Base-by-base conservation (phyloP, 1,140 invertebrate genomes). In the Pissodes strobi region DNA sequence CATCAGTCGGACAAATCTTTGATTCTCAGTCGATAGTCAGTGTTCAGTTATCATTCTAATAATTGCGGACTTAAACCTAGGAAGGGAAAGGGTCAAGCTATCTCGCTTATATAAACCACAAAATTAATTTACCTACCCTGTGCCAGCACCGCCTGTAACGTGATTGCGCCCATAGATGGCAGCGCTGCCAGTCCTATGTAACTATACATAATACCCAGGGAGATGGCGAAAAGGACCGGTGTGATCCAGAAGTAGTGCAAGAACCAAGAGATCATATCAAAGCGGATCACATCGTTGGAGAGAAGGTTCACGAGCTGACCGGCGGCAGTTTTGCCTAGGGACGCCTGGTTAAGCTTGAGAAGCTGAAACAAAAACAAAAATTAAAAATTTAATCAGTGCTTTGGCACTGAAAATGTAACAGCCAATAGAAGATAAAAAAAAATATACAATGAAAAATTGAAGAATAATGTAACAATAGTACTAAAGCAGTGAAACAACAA, bases 271-370 rank as follows among this genome's bases (percentile, higher is more conserved):
- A 80, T 79, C 2, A 80, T 74, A 69, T 86, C 84, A 61, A 85
- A 86, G 18, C 84, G 72, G 43, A 81, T 83, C 1, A 85, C 83
- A 67, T 91, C 90, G 72, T 91, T 91, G 3, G 90, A 89, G 79
- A 92, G 81, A 0, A 91, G 76, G 73, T 92, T 92, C 0, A 91
- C 86, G 59, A 91, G 83, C 68, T 90, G 85, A 0, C 85, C 76
- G 56, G 82, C 75, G 2, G 90, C 89, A 81, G 57, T 83, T 77
- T 70, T 62, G 17, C 64, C 73, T 25, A 76, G 53, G 0, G 75
- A 75, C 2, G 53, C 56, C 45, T 69, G 68, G 38, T 69, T 75
- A 18, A 76, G 61, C 67, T 66, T 72, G 5, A 75, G 41, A 19
- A 74, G 55, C 72, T 76, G 48, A 13, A 71, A 66, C 2, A 25